These are phyloP conservation scores for Panopea generosa DNA, from an alignment of 2,888 invertebrate genomes.

Conservation along the genomic window DNA sequence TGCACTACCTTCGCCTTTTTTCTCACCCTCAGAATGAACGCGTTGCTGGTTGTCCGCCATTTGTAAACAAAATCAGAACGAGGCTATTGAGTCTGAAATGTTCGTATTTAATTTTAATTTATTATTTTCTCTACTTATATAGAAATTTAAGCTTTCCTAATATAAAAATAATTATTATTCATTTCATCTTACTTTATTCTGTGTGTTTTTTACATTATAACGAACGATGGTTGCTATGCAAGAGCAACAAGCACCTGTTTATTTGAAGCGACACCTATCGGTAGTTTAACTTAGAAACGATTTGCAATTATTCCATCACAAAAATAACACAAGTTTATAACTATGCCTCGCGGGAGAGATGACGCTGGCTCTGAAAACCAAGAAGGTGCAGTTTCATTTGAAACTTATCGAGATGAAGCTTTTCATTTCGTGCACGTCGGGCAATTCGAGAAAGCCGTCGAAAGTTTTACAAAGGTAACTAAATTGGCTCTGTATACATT, in stretches of 20 bases:
- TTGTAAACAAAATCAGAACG: slow-evolving; percentile 64
- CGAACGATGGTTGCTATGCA: slow-evolving; percentile 45
- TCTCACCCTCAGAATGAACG: slow-evolving; percentile 30
- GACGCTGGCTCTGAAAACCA: slow-evolving; percentile 74
- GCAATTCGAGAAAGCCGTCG: slow-evolving; percentile 81
- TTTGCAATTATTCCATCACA: slow-evolving; percentile 2
- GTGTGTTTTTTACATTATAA: too few relatives aligned
- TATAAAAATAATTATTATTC: too few relatives aligned
- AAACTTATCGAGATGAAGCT: slow-evolving; percentile 81
- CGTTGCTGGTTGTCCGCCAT: slow-evolving; percentile 62
- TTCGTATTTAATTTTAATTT: slow-evolving; percentile 17
- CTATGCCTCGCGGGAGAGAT: slow-evolving; percentile 67
- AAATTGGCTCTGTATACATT: neutral
- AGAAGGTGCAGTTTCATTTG: slow-evolving; percentile 74
- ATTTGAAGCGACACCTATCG: slow-evolving; percentile 48
- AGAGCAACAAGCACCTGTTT: slow-evolving; percentile 48
- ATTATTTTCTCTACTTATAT: neutral
- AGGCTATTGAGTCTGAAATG: slow-evolving; percentile 18
- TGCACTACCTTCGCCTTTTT: slow-evolving; percentile 13
- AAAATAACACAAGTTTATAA: slow-evolving; percentile 19
- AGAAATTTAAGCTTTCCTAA: neutral
- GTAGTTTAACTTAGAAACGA: slow-evolving; percentile 59
- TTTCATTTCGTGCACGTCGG: slow-evolving; percentile 80
- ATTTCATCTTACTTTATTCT: too few relatives aligned
- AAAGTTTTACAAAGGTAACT: slow-evolving; percentile 84